Evolutionary conservation across 2,113 vertebrate genomes (phyloP).

Genomic region (Setophaga coronata): DNA sequence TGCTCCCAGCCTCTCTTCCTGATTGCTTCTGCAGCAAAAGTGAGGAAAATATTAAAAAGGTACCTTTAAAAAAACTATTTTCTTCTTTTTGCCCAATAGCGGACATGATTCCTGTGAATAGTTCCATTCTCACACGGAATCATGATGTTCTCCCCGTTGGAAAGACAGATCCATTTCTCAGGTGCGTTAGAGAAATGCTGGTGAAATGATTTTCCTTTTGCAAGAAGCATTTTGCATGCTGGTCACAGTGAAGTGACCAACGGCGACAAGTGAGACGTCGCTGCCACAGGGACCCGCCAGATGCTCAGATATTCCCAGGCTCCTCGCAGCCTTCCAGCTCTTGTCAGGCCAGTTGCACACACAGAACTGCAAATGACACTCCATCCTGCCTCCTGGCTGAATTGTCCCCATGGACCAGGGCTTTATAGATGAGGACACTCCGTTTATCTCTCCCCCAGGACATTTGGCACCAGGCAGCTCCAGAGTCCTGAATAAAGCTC

Average conservation of each 20-base stretch:
- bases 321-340: not conserved
- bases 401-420: not conserved
- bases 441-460: not conserved
- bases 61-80: not conserved
- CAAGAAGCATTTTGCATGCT: not conserved
- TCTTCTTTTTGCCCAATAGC: not conserved
- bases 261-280: not conserved
- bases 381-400: not conserved
- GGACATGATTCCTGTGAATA: not conserved
- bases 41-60: not conserved
- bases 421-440: not conserved
- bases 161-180: not conserved
- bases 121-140: not conserved
- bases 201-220: not conserved
- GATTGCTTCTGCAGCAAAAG: not conserved
- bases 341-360: not conserved
- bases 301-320: not conserved
- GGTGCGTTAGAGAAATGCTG: not conserved
- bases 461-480: not conserved
- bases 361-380: not conserved
- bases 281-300: not conserved
- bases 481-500: not conserved
- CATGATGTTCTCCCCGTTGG: not conserved
- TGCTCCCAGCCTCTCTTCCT: not conserved
- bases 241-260: conserved; percentile 1